phyloP scores from a whole-genome alignment of 1,140 invertebrate species.

The Coelopa frigida region DNA sequence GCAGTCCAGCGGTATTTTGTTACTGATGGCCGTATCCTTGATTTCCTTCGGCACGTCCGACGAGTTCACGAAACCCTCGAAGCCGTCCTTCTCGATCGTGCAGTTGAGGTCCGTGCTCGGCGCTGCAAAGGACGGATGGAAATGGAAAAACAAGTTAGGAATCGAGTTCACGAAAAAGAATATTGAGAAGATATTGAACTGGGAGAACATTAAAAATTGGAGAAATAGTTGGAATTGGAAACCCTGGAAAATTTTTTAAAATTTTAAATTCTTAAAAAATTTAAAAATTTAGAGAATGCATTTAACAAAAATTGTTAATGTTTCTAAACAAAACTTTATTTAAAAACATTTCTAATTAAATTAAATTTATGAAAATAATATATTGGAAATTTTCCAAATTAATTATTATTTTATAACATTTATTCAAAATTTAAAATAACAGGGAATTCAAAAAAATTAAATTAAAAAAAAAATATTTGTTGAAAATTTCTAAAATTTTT shows the following conservation, averaged over 20 bases:
- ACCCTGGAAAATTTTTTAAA: not conserved
- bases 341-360: no score
- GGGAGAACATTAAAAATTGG: not conserved
- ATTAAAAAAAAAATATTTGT: no score
- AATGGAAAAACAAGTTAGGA: not conserved
- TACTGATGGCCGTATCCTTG: conserved; percentile 28
- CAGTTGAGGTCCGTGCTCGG: conserved; percentile 41
- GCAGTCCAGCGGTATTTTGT: conserved; percentile 60
- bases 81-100: conserved; percentile 32
- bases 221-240: not conserved
- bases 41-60: conserved; percentile 34
- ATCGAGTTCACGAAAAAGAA: not conserved
- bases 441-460: no score
- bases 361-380: no score
- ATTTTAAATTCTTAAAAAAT: no score
- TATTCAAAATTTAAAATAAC: no score
- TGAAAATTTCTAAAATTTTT: no score
- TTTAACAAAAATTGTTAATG: no score
- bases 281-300: no score
- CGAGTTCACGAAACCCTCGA: conserved; percentile 36
- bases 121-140: conserved; percentile 13
- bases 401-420: no score
- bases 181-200: not conserved
- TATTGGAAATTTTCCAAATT: no score
- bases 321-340: no score